A percentile compares a stretch with the other conserved stretches of the same genome.
Conservation (phyloP, 2,113 vertebrate species). For the Lepidothrix coronata region DNA sequence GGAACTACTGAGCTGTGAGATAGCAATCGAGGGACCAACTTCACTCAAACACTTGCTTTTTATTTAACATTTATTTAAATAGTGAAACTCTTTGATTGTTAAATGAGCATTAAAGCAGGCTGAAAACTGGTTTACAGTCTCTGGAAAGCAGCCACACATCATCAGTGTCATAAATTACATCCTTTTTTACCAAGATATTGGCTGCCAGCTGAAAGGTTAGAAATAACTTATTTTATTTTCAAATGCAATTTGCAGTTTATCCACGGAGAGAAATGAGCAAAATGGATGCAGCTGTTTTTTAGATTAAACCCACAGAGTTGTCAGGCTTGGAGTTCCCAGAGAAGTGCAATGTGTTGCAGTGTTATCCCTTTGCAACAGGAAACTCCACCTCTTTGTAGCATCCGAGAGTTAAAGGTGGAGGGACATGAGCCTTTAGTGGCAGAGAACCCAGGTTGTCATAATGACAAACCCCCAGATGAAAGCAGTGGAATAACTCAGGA, state of each 20-base stretch:
- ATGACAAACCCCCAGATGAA: background rate
- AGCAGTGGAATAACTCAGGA: background rate
- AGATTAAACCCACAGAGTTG: constrained; percentile 62
- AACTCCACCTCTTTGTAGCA: background rate
- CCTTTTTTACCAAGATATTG: constrained; percentile 48
- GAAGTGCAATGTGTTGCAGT: background rate
- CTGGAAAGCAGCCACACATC: constrained; percentile 15
- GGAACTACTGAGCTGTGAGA: background rate
- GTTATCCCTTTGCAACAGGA: background rate
- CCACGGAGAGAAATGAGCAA: constrained; percentile 67
- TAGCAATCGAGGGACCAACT: background rate
- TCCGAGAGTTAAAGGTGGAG: background rate
- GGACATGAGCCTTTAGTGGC: background rate
- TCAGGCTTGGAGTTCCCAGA: background rate
- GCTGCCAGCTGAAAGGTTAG: constrained; percentile 66
- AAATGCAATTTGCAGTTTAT: constrained; percentile 75
- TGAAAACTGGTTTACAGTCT: constrained; percentile 8
- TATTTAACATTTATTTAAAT: constrained; percentile 42
- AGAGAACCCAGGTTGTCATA: background rate
- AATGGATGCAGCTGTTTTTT: constrained; percentile 75
- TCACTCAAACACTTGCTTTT: constrained; percentile 6
- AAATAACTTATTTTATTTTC: constrained; percentile 73
- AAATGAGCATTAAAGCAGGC: constrained; percentile 14
- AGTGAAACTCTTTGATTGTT: constrained; percentile 23
- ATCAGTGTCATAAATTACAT: constrained; percentile 16